Evolutionary conservation across 1,140 invertebrate genomes (phyloP).

Genomic region (Pseudobourletiella spinata): DNA sequence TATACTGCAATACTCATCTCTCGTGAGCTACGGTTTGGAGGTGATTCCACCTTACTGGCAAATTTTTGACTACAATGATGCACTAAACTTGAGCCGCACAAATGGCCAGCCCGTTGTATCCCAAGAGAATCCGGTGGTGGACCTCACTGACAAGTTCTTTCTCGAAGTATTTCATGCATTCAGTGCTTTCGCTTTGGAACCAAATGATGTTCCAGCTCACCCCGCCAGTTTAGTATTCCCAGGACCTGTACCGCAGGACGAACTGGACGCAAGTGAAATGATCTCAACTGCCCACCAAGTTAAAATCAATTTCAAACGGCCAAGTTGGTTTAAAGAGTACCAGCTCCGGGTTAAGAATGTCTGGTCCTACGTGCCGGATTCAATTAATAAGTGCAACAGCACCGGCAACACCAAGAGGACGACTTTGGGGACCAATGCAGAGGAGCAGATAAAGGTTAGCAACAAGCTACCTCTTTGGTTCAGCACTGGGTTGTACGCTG

Average conservation of each 20-base stretch:
- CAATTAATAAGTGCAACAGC: neutral
- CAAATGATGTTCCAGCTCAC: neutral
- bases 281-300: neutral
- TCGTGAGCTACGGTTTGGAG: neutral
- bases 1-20: neutral
- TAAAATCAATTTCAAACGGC: neutral
- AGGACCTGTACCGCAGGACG: too few species aligned
- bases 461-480: neutral
- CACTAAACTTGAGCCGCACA: neutral
- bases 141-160: neutral
- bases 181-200: neutral
- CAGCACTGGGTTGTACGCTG: conserved; percentile 12
- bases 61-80: neutral
- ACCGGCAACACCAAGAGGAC: neutral
- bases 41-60: neutral
- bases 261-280: too few species aligned
- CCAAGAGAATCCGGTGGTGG: neutral
- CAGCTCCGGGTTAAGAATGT: neutral
- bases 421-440: neutral
- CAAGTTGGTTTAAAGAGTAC: neutral
- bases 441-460: neutral
- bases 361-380: neutral
- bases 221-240: neutral
- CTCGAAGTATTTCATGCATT: neutral
- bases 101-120: neutral